phyloP scores from a whole-genome alignment of 2,113 vertebrate genomes.

The Peromyscus polionotus region DNA sequence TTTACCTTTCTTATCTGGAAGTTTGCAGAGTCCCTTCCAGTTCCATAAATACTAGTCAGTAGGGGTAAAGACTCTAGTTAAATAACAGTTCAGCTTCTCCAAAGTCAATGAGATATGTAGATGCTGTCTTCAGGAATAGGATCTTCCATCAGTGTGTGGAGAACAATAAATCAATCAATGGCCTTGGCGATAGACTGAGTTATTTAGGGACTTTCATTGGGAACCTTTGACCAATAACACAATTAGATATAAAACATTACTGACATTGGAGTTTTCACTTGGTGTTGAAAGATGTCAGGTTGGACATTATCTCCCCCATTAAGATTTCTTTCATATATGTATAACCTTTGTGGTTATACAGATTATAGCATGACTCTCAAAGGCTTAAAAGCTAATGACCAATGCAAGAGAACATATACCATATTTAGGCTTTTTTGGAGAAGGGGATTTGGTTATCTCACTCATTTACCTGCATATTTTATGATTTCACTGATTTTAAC shows the following conservation, averaged over 20 bases:
- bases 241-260: too few relatives aligned
- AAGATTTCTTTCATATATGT: too few relatives aligned
- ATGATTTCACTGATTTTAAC: too few relatives aligned
- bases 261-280: too few relatives aligned
- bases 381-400: background rate
- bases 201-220: background rate
- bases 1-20: too few relatives aligned
- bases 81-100: background rate
- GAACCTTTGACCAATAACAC: too few relatives aligned
- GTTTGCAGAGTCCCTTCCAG: too few relatives aligned
- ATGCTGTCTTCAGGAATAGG: background rate
- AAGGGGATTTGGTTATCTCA: background rate
- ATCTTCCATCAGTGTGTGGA: background rate
- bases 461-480: background rate
- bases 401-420: background rate
- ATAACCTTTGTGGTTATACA: background rate
- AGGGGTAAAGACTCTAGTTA: background rate
- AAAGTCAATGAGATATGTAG: background rate
- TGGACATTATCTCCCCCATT: background rate
- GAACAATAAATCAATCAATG: background rate
- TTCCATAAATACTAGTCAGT: too few relatives aligned
- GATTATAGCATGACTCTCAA: background rate
- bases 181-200: background rate
- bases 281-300: background rate
- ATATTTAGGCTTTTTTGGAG: background rate